Percentiles rank a stretch among this genome's conserved stretches.
Conservation (phyloP, 2,888 invertebrate species). For the Pseudoips prasinana region DNA sequence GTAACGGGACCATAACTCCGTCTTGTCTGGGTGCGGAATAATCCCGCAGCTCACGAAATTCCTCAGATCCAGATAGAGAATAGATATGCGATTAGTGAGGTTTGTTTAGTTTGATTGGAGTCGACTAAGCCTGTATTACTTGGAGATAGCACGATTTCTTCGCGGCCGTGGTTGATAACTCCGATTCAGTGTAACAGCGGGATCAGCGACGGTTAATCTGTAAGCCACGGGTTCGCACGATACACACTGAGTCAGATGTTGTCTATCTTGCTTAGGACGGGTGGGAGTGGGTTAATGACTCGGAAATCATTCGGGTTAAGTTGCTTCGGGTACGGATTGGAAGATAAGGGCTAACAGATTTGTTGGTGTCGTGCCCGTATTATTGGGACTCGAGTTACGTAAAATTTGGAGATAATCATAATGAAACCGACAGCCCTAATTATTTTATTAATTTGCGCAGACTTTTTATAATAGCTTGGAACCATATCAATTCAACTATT, state of each 20-base stretch:
- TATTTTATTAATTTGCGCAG: constrained; percentile 3
- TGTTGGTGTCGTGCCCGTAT: constrained; percentile 65
- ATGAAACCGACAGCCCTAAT: constrained; percentile 6
- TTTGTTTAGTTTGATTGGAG: constrained; percentile 81
- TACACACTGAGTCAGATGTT: constrained; percentile 78
- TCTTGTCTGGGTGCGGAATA: constrained; percentile 66
- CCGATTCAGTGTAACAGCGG: constrained; percentile 66
- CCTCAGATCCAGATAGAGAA: constrained; percentile 66
- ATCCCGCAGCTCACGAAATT: constrained; percentile 69
- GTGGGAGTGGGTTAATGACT: constrained; percentile 76
- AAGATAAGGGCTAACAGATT: constrained; percentile 77
- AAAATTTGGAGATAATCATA: constrained; percentile 24
- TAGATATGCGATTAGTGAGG: constrained; percentile 75
- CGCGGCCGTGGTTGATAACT: constrained; percentile 75
- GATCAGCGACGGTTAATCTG: constrained; percentile 69
- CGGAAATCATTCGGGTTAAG: constrained; percentile 80
- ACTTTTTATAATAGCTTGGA: too few relatives aligned
- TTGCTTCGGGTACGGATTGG: constrained; percentile 71
- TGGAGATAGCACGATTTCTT: constrained; percentile 78
- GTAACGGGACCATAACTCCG: constrained; percentile 73
- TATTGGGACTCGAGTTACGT: constrained; percentile 35
- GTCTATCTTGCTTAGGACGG: constrained; percentile 79
- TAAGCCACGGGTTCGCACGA: constrained; percentile 71
- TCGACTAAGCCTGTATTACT: constrained; percentile 71
- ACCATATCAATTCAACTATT: too few relatives aligned